These are phyloP conservation scores for Achatina immaculata DNA, from an alignment of 1,140 invertebrate species.

Conservation along the genomic window DNA sequence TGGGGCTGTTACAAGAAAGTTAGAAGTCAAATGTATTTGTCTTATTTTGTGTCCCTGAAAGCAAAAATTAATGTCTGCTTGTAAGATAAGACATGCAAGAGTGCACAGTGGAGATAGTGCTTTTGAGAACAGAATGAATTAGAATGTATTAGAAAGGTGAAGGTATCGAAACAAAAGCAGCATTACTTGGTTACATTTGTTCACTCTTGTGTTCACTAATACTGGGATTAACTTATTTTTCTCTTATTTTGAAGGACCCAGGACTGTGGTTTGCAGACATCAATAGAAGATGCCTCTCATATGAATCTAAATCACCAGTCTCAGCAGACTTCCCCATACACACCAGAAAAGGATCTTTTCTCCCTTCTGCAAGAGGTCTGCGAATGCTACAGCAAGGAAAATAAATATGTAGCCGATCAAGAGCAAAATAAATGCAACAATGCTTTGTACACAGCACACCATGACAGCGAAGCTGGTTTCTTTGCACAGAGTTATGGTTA, in stretches of 20 bases:
- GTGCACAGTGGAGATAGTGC: too few relatives aligned
- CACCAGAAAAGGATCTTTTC: conserved; percentile 54
- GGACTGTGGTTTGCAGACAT: conserved; percentile 65
- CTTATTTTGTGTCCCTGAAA: too few relatives aligned
- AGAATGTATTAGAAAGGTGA: too few relatives aligned
- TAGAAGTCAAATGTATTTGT: too few relatives aligned
- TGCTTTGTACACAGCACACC: background rate
- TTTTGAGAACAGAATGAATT: too few relatives aligned
- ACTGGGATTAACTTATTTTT: too few relatives aligned
- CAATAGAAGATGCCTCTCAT: conserved; percentile 38
- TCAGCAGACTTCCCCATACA: conserved; percentile 56
- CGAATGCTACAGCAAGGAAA: conserved; percentile 30
- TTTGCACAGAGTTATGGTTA: background rate
- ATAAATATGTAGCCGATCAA: background rate
- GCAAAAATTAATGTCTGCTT: too few relatives aligned
- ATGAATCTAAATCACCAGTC: conserved; percentile 38
- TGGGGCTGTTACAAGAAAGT: too few relatives aligned
- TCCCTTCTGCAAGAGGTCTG: conserved; percentile 56
- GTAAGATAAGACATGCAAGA: too few relatives aligned
- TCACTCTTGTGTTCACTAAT: too few relatives aligned
- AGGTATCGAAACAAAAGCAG: too few relatives aligned
- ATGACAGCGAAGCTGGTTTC: background rate
- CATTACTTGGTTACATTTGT: too few relatives aligned
- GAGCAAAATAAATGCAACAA: background rate
- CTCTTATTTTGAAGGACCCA: conserved; percentile 46